These are phyloP conservation scores for Gymnogyps californianus DNA, from an alignment of 2,113 vertebrate genomes.

Conservation along the genomic window DNA sequence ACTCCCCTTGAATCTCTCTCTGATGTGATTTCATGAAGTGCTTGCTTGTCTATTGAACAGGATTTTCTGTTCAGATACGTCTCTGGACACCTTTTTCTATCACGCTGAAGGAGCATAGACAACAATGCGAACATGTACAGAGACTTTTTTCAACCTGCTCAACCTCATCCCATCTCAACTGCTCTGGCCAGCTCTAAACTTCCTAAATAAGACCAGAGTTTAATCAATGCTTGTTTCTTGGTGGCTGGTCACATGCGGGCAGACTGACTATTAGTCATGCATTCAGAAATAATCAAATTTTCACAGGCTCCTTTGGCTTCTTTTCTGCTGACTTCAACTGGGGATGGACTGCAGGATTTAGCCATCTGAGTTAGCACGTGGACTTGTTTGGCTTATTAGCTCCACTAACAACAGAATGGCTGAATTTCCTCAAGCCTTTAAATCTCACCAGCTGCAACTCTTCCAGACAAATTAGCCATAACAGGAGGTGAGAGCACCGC, in stretches of 20 bases:
- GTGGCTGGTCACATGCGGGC: neutral
- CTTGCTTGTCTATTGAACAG: neutral
- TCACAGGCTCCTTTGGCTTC: neutral
- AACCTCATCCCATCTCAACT: neutral
- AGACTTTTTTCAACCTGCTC: neutral
- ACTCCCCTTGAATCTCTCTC: neutral
- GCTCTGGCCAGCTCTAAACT: neutral
- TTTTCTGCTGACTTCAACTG: neutral
- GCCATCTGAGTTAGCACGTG: neutral
- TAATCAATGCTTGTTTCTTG: neutral
- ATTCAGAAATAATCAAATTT: neutral
- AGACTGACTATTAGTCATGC: neutral
- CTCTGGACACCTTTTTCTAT: neutral
- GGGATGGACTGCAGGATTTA: neutral
- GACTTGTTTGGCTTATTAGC: neutral
- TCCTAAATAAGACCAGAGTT: neutral
- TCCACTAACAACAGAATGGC: neutral
- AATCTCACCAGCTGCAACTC: neutral
- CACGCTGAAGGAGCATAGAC: neutral
- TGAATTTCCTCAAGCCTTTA: slow-evolving; percentile 14
- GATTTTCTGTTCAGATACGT: neutral
- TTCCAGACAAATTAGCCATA: slow-evolving; percentile 13
- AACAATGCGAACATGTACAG: rapidly evolving
- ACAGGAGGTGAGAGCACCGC: neutral
- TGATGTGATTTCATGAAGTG: neutral